Evolutionary conservation across 2,888 invertebrate species (phyloP), one percentile per base, ranked within the genome.

Genomic region (Leucophora obtusa): DNA sequence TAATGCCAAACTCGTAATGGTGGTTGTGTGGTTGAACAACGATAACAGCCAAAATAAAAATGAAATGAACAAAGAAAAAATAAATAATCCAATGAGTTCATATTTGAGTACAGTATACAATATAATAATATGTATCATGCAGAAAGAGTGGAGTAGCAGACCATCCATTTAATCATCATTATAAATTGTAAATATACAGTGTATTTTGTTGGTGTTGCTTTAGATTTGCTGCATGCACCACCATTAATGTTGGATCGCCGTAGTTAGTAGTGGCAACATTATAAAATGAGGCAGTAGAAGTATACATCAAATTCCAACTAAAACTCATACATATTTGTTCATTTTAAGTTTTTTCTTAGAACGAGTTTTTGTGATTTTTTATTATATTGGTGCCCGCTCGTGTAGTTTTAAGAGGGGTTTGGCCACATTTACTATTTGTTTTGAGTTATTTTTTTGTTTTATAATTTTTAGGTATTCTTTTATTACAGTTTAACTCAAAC

Each of bases 1-100:
- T 81, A 83, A 84, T 84, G 86, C 82, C 82, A 62, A 84, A 86
- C 84, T 84, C 83, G 83, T 84, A 86, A 84, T 87, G 87, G 84
- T 85, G 85, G 87, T 83, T 84, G 78, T 58, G 35, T 78, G 63
- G 38, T 65, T 65, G 70, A 74, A 50, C 83, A 85, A 84, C 82
- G 83, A 84, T 78, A 81, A n/a, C 68, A 77, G 69, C 53, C 70
- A 54, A 35, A 28, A 47, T 47, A 47, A 47, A 47, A 47, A 66
- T 47, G n/a, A 35, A 72, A 66, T 43, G 75, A 78, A 66, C 59
- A n/a, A 54, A 58, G 73, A 51, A 51, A 79, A 59, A 73, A 77
- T 56, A 17, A 15, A 51, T 28, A 62, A 72, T 43, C 47, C 54
- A 56, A 63, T 82, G 79, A 82, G 79, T 56, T 10, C 28, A 33